Conservation (phyloP, 2,888 invertebrate genomes). For the Tyria jacobaeae region DNA sequence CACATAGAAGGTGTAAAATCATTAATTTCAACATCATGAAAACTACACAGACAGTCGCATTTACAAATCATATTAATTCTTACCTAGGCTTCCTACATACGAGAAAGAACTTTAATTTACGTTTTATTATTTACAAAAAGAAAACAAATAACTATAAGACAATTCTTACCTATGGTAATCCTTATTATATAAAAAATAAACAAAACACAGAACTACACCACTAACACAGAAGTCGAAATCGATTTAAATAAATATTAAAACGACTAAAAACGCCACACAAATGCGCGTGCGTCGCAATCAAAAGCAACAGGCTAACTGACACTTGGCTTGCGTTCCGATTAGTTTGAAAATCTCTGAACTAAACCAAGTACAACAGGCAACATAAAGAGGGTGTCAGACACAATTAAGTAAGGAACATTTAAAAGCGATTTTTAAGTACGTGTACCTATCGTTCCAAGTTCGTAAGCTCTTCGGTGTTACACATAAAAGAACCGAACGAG, state of each 20-base stretch:
- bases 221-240: slow-evolving; percentile 13
- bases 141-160: neutral
- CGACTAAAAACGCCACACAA: neutral
- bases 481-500: too few species aligned
- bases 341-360: slow-evolving; percentile 9
- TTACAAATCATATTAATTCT: neutral
- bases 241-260: slow-evolving; percentile 5
- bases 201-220: slow-evolving; percentile 19
- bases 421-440: too few species aligned
- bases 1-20: neutral
- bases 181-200: neutral
- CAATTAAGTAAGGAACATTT: too few species aligned
- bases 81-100: slow-evolving; percentile 4
- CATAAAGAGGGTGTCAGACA: too few species aligned
- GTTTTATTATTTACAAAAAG: neutral
- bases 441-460: too few species aligned
- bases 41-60: neutral
- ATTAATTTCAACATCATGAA: slow-evolving; percentile 2
- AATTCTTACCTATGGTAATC: slow-evolving; percentile 12
- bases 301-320: slow-evolving; percentile 16
- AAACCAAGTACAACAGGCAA: slow-evolving; percentile 15
- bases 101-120: neutral
- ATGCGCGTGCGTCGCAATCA: slow-evolving; percentile 15
- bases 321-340: neutral
- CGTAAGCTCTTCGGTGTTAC: too few species aligned